Evolutionary conservation across 2,797 vertebrate species (phyloP), one percentile per base, ranked within the genome.

Genomic region (Paedocypris micromegethes): DNA sequence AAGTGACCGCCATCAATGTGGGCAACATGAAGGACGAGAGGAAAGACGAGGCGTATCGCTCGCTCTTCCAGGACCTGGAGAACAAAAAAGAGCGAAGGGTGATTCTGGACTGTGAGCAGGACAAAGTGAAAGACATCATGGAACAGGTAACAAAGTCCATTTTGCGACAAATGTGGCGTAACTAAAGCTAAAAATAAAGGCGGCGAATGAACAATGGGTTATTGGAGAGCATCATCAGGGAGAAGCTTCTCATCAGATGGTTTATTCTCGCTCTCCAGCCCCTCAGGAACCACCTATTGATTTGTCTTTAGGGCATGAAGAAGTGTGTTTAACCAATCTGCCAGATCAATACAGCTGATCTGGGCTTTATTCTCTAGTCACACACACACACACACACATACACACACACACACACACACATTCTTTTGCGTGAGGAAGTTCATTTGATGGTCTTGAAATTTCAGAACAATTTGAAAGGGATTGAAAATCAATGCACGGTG

Each of bases 51-150:
- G 96, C 93, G 0, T 99, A 99, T 76, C 92, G 97, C 77, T 97
- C 95, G 0, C 90, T 99, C 6, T 98, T 99, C 83, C 95, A 97
- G 82, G 97, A 99, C 78, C 87, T 99, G 79, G 96, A 99, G 83
- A 92, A 92, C 80, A 98, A 98, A 88, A 98, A 98, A 70, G 95
- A 99, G 84, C 89, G 94, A 53, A 86, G 95, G 74, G 95, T 98
- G 70, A 98, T 99, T 83, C 88, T 99, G 65, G 97, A 99, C 88
- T 99, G 97, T 77, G 97, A 99, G 42, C 93, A 96, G 0, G 97
- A 99, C 86, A 98, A 98, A 90, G 95, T 99, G 37, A 98, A 98
- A 65, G 97, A 98, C 88, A 99, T 99, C 86, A 96, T 99, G 85
- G 96, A 98, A 72, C 96, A 98, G 96, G 97, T 99, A 6, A 6